Percentiles rank a stretch among this genome's conserved stretches.
phyloP scores from a whole-genome alignment of 2,888 invertebrate species.

The Sepioteuthis lessoniana region DNA sequence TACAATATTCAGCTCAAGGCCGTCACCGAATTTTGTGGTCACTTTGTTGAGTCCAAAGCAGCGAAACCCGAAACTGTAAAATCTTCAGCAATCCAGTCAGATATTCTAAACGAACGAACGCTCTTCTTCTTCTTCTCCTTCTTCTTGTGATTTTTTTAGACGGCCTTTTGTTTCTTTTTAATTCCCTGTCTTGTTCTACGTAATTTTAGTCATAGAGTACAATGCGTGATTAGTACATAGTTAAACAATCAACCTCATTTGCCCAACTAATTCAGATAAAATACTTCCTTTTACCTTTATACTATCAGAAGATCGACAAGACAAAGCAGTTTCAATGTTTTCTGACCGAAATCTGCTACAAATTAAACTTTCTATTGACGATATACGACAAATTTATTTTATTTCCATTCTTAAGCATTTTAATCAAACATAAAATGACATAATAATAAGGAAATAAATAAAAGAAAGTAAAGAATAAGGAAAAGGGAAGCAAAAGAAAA shows the following conservation, averaged over 20 bases:
- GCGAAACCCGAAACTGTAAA: neutral
- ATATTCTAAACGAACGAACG: neutral
- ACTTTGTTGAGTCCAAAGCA: neutral
- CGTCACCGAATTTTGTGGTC: neutral
- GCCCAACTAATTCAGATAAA: slow-evolving; percentile 8
- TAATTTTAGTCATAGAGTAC: slow-evolving; percentile 33
- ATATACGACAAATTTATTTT: neutral
- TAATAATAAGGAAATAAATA: too few species aligned
- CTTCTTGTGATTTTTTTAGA: neutral
- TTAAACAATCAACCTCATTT: neutral
- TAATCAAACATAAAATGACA: too few species aligned
- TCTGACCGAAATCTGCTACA: neutral
- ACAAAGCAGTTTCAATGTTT: slow-evolving; percentile 23
- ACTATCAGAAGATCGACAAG: neutral
- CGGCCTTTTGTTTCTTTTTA: neutral
- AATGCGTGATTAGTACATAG: slow-evolving; percentile 33
- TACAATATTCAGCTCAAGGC: neutral
- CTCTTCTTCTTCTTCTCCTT: too few species aligned
- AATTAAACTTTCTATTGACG: neutral
- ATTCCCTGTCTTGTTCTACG: neutral
- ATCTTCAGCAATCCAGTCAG: neutral
- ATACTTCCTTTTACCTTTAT: slow-evolving; percentile 8
- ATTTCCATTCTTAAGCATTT: neutral
- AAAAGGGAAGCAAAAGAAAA: too few species aligned
- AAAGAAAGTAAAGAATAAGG: too few species aligned